Percentiles rank a stretch among this genome's conserved stretches.
phyloP scores from a whole-genome alignment of 2,113 vertebrate species.

The Pollachius pollachius region DNA sequence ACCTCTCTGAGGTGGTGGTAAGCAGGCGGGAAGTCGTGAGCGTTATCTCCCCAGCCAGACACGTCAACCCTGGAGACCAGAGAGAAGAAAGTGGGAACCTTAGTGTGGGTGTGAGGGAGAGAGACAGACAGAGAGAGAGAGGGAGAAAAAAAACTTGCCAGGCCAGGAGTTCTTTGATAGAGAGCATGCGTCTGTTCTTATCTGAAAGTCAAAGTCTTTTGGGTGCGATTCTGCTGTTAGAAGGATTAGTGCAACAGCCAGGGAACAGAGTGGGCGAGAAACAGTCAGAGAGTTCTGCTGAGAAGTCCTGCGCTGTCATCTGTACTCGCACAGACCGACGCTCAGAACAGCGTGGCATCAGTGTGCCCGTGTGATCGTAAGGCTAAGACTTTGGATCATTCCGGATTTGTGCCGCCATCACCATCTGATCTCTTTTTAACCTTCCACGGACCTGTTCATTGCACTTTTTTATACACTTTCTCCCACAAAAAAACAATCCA shows the following conservation, averaged over 20 bases:
- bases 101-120: slow-evolving; percentile 26
- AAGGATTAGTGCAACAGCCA: slow-evolving; percentile 16
- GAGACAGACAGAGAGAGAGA: slow-evolving; percentile 11
- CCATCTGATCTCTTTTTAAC: not conserved
- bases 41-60: slow-evolving; percentile 39
- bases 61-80: slow-evolving; percentile 29
- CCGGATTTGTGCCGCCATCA: too few species aligned
- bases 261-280: slow-evolving; percentile 27
- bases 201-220: slow-evolving; percentile 30
- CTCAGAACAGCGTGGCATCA: not conserved
- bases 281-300: slow-evolving; percentile 26
- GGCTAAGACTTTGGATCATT: too few species aligned
- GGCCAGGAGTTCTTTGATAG: slow-evolving; percentile 35
- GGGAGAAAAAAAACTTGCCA: slow-evolving; percentile 16
- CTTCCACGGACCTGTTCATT: slow-evolving; percentile 22
- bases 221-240: slow-evolving; percentile 16
- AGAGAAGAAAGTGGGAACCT: slow-evolving; percentile 20
- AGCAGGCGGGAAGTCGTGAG: not conserved
- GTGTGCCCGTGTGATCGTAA: not conserved
- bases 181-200: slow-evolving; percentile 26
- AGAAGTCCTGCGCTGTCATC: slow-evolving; percentile 14
- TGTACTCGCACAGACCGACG: slow-evolving; percentile 5
- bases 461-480: not conserved
- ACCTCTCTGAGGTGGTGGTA: slow-evolving; percentile 18
- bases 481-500: not conserved